Evolutionary conservation across 2,888 invertebrate species (phyloP), one percentile per base, ranked within the genome.

Genomic region (Osedax frankpressi): DNA sequence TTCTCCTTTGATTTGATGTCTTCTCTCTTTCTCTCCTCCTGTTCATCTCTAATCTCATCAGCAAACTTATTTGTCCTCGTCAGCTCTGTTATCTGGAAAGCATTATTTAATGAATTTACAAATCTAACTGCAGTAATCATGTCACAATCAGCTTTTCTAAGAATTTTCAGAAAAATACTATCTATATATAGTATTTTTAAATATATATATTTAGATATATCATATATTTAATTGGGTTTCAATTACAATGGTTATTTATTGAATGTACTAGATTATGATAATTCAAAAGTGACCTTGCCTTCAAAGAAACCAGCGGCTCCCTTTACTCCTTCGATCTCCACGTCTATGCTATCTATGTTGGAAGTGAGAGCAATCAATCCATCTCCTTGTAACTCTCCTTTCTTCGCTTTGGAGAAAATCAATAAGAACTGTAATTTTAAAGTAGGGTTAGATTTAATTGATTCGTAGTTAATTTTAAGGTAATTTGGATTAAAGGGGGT

Each of bases 241-340:
- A n/a, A n/a, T n/a, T n/a, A n/a, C n/a, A n/a, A n/a, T n/a, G n/a
- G n/a, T n/a, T n/a, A n/a, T n/a, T n/a, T n/a, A n/a, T n/a, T n/a
- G n/a, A n/a, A n/a, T n/a, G n/a, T n/a, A n/a, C n/a, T n/a, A n/a
- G n/a, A n/a, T n/a, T n/a, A n/a, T n/a, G n/a, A n/a, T n/a, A n/a
- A n/a, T n/a, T n/a, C n/a, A n/a, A n/a, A n/a, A n/a, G n/a, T 11
- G 19, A 90, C 90, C 87, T 95, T 95, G 0, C 94, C 93, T 87
- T 94, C 93, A 82, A 95, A 95, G 87, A 95, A 95, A 82, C 91
- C 90, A 84, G 94, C 94, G 44, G 95, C 95, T 19, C 94, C 95
- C 77, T 90, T 91, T 0, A 95, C 95, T 0, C 95, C 95, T 26
- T 93, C 93, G 86, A 93, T 90, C 77, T 93, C 92, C 0, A 95